Base-by-base conservation (phyloP, 2,797 vertebrate species). In the Babyrousa celebensis region DNA sequence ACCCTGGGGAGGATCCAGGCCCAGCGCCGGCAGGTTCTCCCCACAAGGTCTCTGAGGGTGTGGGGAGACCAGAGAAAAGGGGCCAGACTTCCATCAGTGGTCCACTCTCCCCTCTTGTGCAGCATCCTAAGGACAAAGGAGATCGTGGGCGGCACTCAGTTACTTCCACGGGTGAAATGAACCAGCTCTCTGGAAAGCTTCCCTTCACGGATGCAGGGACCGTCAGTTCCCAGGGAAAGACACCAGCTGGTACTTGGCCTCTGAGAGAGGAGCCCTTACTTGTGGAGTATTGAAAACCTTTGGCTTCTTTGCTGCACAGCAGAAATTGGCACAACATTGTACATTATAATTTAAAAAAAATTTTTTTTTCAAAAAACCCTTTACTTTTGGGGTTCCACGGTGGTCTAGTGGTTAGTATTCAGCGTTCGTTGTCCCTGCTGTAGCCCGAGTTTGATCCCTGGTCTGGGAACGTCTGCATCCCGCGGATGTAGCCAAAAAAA, bases 131-230 rank as follows among this genome's bases (percentile, higher is more conserved):
- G 52, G 85, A 65, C 72, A 91, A n/a, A 93, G 62, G 17, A 11
- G 4, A 10, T 4, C 2, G 0, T 25, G 21, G 12, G 1, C 54
- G 3, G 1, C 12, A 16, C 48, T 89, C 12, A 1, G 20, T 71
- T 9, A 18, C 54, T 4, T 75, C 68, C 25, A 18, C 8, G 1
- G 2, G 5, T 27, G 68, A 65, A 88, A 60, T 65, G 52, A 75
- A 29, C 17, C 62, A 32, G 32, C 67, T 67, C n/a, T 40, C 14
- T 25, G 74, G 27, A 79, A 63, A 23, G 12, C 27, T 40, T 68
- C 60, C 23, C 68, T 63, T 60, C 71, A 7, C 4, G n/a, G 67
- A 80, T 8, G 32, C 6, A 67, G 40, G 65, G 56, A 54, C 32
- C 6, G 70, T 52, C 17, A 29, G 5, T 36, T 94, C 36, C 5